Evolutionary conservation across 2,113 vertebrate species (phyloP), one percentile per base, ranked within the genome.

Genomic region (Cyphomyrus discorhynchus): DNA sequence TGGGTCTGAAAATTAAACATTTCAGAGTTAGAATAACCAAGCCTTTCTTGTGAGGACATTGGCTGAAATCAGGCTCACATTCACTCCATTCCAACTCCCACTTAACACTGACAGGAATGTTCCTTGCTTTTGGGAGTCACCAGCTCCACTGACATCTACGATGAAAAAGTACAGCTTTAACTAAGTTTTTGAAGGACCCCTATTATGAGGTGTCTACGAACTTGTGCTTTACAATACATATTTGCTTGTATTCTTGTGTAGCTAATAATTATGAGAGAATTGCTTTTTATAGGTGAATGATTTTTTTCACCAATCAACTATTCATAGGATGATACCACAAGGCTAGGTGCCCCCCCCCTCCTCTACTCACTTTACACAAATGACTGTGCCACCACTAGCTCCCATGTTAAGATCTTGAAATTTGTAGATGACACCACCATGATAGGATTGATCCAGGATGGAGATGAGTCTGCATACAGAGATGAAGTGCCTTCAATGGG

Each of bases 21-120:
- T 56, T 56, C 53, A 56, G 21, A 58, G 53, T 58, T 58, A 24
- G 19, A 58, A 58, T 88, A 87, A 66, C 88, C 49, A 35, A 87
- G 27, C 80, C 83, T 47, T 52, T 86, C 49, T 58, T 62, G 52
- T 66, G 89, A 89, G 66, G 56, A 46, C 52, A 62, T 84, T 77
- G 27, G 2, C 62, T 49, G 47, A 49, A 49, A 90, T 84, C 89
- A 90, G 86, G 89, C 88, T 88, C 42, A 88, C 56, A 89, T 90
- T 89, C 89, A 90, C 70, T 89, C 88, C 91, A 90, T 91, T 91
- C 91, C 91, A 84, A 89, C 89, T 89, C 91, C 91, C 91, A 89
- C 91, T 90, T 53, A 88, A 82, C 77, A 45, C 47, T 80, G 84
- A 31, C 85, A 89, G 91, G 89, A 91, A 91, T 90, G 91, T 91